phyloP scores from a whole-genome alignment of 1,140 invertebrate species.

The Tetramorium simillimum region DNA sequence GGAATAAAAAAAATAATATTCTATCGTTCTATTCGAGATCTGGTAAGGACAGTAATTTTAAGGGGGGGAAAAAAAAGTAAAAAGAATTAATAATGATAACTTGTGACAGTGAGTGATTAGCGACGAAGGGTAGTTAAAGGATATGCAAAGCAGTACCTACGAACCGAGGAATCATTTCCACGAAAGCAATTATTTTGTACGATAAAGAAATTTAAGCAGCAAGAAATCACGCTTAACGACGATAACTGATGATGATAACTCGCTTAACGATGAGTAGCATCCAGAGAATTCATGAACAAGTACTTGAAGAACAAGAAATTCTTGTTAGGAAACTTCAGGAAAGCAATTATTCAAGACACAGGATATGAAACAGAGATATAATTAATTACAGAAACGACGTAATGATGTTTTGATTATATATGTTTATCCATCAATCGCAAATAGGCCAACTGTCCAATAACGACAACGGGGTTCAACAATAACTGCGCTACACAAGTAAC shows the following conservation, averaged over 20 bases:
- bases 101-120: background rate
- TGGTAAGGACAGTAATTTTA: background rate
- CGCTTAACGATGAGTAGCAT: conserved; percentile 15
- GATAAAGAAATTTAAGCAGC: conserved; percentile 14
- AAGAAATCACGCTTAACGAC: conserved; percentile 28
- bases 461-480: background rate
- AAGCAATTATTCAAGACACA: background rate
- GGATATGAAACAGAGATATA: background rate
- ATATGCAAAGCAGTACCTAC: conserved; percentile 20
- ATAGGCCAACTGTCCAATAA: background rate
- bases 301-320: conserved; percentile 6
- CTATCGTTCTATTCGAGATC: background rate
- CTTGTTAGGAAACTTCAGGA: background rate
- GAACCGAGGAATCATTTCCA: conserved; percentile 15
- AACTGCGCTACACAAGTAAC: conserved; percentile 16
- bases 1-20: background rate
- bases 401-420: background rate
- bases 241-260: conserved; percentile 42
- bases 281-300: background rate
- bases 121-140: background rate
- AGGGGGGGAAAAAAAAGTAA: background rate
- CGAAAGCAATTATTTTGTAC: conserved; percentile 23
- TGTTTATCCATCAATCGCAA: conserved; percentile 2
- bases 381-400: conserved; percentile 1
- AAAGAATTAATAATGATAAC: conserved; percentile 26